These are phyloP conservation scores for Biston stratarius DNA, from an alignment of 2,888 invertebrate species.

Conservation along the genomic window DNA sequence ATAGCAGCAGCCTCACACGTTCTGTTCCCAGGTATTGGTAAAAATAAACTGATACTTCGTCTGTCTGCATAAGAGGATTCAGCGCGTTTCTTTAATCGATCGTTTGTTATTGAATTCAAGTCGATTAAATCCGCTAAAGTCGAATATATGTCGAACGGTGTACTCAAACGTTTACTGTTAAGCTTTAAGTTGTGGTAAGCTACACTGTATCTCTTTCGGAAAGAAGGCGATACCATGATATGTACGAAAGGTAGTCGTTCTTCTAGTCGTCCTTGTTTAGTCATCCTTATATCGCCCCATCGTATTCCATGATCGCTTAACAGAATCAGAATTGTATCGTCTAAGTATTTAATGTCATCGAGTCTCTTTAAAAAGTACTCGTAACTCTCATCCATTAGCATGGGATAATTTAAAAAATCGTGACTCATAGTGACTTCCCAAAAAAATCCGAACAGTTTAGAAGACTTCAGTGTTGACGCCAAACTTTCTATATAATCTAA, in stretches of 20 bases:
- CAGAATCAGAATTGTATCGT: conserved; percentile 89
- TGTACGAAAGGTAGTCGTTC: conserved; percentile 94
- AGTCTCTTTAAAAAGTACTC: conserved; percentile 85
- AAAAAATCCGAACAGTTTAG: conserved; percentile 92
- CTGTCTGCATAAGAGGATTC: conserved; percentile 68
- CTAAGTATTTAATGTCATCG: conserved; percentile 82
- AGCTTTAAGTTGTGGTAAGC: conserved; percentile 88
- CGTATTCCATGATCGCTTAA: conserved; percentile 97
- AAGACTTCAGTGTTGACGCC: conserved; percentile 83
- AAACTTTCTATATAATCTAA: conserved; percentile 90
- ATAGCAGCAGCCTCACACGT: conserved; percentile 93
- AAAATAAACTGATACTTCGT: conserved; percentile 92
- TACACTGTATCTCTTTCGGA: conserved; percentile 86
- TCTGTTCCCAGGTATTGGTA: conserved; percentile 89
- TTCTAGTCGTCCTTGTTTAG: conserved; percentile 95
- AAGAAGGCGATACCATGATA: conserved; percentile 90
- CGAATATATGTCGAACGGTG: conserved; percentile 93
- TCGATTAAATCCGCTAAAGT: conserved; percentile 90
- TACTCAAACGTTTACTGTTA: conserved; percentile 91
- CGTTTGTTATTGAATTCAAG: conserved; percentile 73
- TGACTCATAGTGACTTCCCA: conserved; percentile 95
- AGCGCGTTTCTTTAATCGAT: conserved; percentile 68
- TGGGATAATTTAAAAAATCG: conserved; percentile 93
- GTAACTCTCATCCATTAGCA: conserved; percentile 90
- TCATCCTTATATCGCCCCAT: conserved; percentile 93